A percentile compares a stretch with the other conserved stretches of the same genome.
phyloP scores from a whole-genome alignment of 2,113 vertebrate species.

The Cromileptes altivelis region DNA sequence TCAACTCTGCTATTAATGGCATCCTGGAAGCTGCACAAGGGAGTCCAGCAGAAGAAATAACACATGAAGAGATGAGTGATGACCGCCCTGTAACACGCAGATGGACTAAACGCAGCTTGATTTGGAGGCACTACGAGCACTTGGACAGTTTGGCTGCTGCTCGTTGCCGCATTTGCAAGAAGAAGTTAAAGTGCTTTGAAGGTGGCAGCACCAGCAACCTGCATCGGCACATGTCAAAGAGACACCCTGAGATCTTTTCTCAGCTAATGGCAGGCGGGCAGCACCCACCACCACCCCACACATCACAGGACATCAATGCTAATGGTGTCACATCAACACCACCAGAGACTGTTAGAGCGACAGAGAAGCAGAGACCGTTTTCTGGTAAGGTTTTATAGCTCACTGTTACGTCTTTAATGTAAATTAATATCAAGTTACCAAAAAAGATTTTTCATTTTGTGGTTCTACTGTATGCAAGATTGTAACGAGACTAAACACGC shows the following conservation, averaged over 20 bases:
- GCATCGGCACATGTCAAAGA: conserved; percentile 77
- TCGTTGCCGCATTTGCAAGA: conserved; percentile 77
- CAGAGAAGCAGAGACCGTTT: neutral
- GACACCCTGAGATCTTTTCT: conserved; percentile 71
- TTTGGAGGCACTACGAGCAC: conserved; percentile 78
- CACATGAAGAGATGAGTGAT: neutral
- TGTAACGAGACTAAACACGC: neutral
- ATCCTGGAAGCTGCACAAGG: conserved; percentile 45
- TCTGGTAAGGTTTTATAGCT: conserved; percentile 46
- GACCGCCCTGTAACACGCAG: neutral
- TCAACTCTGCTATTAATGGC: conserved; percentile 42
- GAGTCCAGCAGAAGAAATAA: conserved; percentile 27
- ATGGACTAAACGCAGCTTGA: conserved; percentile 63
- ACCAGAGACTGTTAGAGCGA: neutral
- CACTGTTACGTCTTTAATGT: neutral
- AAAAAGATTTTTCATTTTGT: neutral
- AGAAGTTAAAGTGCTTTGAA: conserved; percentile 73
- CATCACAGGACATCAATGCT: neutral
- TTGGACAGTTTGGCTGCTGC: conserved; percentile 66
- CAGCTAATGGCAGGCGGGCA: conserved; percentile 29
- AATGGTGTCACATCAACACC: neutral
- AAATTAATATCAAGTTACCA: neutral
- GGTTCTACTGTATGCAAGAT: neutral
- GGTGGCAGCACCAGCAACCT: conserved; percentile 78
- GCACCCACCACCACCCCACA: neutral